A percentile compares a stretch with the other conserved stretches of the same genome.
phyloP scores from a whole-genome alignment of 2,888 invertebrate species.

The Troides helena region DNA sequence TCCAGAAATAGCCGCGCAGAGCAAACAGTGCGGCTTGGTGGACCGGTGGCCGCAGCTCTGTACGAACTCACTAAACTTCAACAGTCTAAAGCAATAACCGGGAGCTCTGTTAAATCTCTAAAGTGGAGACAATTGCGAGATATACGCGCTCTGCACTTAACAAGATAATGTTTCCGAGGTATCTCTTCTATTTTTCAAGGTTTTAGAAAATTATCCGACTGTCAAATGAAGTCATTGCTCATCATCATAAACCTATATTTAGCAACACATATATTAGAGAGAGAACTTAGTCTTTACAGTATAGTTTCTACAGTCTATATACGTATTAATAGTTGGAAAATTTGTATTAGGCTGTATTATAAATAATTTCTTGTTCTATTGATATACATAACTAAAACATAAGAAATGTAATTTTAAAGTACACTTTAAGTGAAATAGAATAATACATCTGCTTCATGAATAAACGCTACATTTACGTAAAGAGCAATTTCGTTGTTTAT shows the following conservation, averaged over 20 bases:
- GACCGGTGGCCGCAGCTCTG: constrained; percentile 41
- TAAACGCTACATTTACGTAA: constrained; percentile 5
- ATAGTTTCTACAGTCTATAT: too few species aligned
- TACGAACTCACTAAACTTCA: constrained; percentile 2
- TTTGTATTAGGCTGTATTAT: too few species aligned
- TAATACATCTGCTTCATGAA: background rate
- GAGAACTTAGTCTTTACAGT: too few species aligned
- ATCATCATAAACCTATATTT: too few species aligned
- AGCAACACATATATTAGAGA: too few species aligned
- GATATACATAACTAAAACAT: background rate
- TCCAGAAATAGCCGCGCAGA: constrained; percentile 69
- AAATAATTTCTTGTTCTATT: too few species aligned
- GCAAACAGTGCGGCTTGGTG: constrained; percentile 58
- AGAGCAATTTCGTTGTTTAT: constrained; percentile 24
- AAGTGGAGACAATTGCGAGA: background rate
- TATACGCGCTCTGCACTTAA: background rate
- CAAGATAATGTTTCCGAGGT: background rate
- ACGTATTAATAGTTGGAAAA: too few species aligned
- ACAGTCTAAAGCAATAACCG: constrained; percentile 3
- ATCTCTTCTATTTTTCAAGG: background rate
- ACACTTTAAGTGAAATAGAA: background rate
- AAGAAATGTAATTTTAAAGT: background rate
- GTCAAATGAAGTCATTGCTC: too few species aligned
- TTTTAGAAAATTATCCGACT: background rate
- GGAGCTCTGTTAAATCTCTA: constrained; percentile 11